phyloP scores from a whole-genome alignment of 1,140 invertebrate genomes.

The Laodelphax striatellus region DNA sequence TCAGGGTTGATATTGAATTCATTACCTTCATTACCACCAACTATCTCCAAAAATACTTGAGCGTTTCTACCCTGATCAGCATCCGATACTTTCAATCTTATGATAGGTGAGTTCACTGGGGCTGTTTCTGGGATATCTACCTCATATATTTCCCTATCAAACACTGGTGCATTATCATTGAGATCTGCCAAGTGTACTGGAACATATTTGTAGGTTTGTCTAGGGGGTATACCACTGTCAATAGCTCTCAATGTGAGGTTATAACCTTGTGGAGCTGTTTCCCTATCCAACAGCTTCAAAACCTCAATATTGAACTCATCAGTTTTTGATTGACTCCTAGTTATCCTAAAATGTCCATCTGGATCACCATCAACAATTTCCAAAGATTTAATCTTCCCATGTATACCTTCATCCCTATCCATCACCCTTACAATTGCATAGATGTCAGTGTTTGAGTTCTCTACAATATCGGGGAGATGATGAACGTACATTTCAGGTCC shows the following conservation, averaged over 20 bases:
- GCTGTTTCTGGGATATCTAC: conserved; percentile 78
- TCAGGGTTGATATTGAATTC: conserved; percentile 79
- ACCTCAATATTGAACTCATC: conserved; percentile 68
- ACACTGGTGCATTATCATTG: conserved; percentile 79
- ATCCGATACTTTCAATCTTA: conserved; percentile 75
- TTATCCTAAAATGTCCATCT: conserved; percentile 71
- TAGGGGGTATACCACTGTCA: conserved; percentile 69
- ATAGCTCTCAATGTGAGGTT: conserved; percentile 75
- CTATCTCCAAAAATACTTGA: conserved; percentile 75
- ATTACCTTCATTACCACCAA: conserved; percentile 80
- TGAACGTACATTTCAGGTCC: conserved; percentile 72
- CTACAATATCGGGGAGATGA: conserved; percentile 66
- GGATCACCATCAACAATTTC: conserved; percentile 82
- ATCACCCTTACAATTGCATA: conserved; percentile 80
- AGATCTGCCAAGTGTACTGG: conserved; percentile 65
- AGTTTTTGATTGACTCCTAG: conserved; percentile 34
- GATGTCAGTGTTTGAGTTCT: conserved; percentile 73
- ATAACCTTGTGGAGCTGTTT: conserved; percentile 62
- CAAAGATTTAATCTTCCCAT: conserved; percentile 71
- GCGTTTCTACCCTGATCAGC: conserved; percentile 72
- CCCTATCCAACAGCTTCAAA: conserved; percentile 61
- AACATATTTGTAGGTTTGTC: conserved; percentile 59
- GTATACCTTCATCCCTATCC: conserved; percentile 68
- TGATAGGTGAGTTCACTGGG: conserved; percentile 76
- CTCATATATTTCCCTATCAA: conserved; percentile 78